These are phyloP conservation scores for Neuroterus valhalla DNA, from an alignment of 1,140 invertebrate species.

Conservation along the genomic window DNA sequence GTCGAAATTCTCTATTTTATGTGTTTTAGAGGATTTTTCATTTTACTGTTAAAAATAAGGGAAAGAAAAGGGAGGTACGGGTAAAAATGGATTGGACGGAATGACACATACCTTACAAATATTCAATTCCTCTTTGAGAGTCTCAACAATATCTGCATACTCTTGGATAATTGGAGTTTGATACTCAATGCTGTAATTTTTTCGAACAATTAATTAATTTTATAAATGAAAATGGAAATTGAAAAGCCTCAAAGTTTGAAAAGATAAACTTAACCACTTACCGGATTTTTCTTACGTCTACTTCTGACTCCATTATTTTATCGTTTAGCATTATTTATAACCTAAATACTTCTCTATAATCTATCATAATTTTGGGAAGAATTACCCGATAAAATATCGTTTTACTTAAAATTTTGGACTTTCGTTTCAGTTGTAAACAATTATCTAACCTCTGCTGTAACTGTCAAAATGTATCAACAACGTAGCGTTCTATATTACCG, in stretches of 20 bases:
- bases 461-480: too few species aligned
- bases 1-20: too few species aligned
- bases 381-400: background rate
- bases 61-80: too few species aligned
- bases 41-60: too few species aligned
- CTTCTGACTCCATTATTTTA: constrained; percentile 16
- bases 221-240: background rate
- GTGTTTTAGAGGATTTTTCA: too few species aligned
- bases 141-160: constrained; percentile 54
- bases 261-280: background rate
- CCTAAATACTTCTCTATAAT: background rate
- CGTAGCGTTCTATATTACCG: too few species aligned
- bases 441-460: background rate
- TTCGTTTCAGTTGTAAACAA: constrained; percentile 12
- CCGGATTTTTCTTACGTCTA: constrained; percentile 6
- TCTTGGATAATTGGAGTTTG: constrained; percentile 54
- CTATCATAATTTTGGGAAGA: background rate
- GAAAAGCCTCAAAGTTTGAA: background rate
- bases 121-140: constrained; percentile 61
- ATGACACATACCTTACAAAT: constrained; percentile 66
- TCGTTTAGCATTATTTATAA: background rate
- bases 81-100: too few species aligned
- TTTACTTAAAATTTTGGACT: background rate
- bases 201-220: constrained; percentile 17
- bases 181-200: constrained; percentile 40